Base-by-base conservation (phyloP, 2,797 vertebrate species). In the Tachyglossus aculeatus region DNA sequence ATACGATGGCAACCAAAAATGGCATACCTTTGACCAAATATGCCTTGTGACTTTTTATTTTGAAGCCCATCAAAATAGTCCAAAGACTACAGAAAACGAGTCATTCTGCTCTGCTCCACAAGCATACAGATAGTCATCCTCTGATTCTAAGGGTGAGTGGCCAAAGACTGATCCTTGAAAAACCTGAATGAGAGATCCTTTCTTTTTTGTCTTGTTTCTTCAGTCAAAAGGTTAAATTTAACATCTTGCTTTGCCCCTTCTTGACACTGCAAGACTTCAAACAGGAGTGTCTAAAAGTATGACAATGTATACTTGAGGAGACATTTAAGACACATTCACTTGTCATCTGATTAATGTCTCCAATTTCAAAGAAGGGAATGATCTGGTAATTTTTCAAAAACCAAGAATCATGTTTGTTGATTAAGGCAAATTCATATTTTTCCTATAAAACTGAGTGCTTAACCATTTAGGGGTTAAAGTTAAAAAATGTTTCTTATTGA, bases 351-450 rank as follows among this genome's bases (percentile, higher is more conserved):
- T n/a, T n/a, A n/a, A n/a, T n/a, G n/a, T n/a, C n/a, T n/a, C n/a
- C n/a, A n/a, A n/a, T n/a, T n/a, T 29, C 32, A 61, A 47, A 15
- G 24, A 50, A 71, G 56, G n/a, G 34, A 59, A 77, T 47, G 29
- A 16, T 31, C 24, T 19, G 52, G 53, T 1, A 12, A 9, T 21
- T 71, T 76, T 71, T 68, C 21, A 63, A 85, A n/a, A 80, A 68
- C 8, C 41, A 51, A 41, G 60, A 10, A 8, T 29, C 53, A 44
- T 60, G 45, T 9, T 18, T 69, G 61, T 24, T 11, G 3, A 24
- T 78, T 62, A 43, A 41, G 25, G 66, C 73, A 58, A 68, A 78
- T 33, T 63, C 56, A 77, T 41, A 19, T 67, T 9, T 9, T n/a
- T n/a, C n/a, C n/a, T n/a, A 67, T 40, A 12, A 80, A 73, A 76